Percentiles rank a stretch among this genome's conserved stretches.
These are phyloP conservation scores for Bostrychus sinensis DNA, from an alignment of 2,113 vertebrate species.

Conservation along the genomic window DNA sequence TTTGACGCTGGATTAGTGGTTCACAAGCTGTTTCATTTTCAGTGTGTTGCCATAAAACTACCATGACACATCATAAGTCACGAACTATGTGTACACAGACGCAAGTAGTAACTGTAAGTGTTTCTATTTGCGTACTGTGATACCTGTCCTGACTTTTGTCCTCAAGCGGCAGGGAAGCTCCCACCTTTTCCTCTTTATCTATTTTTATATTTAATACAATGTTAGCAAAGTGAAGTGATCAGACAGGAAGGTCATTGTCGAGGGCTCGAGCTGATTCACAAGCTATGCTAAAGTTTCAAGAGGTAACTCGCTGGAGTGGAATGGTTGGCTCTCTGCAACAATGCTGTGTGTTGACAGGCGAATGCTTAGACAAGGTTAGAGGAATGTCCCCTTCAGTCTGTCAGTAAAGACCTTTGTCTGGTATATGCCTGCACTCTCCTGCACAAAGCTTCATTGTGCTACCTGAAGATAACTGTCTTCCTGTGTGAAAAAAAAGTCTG, in stretches of 20 bases:
- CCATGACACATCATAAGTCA: not conserved
- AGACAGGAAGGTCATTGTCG: slow-evolving; percentile 34
- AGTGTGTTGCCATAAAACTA: not conserved
- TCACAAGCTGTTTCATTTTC: not conserved
- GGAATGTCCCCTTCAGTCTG: slow-evolving; percentile 68
- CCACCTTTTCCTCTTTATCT: slow-evolving; percentile 28
- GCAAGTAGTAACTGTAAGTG: not conserved
- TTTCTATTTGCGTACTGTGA: not conserved
- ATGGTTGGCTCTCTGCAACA: slow-evolving; percentile 65
- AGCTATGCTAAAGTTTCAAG: slow-evolving; percentile 61
- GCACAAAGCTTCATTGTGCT: slow-evolving; percentile 38
- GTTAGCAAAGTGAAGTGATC: slow-evolving; percentile 10
- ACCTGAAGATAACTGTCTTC: slow-evolving; percentile 44
- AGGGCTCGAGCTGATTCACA: slow-evolving; percentile 46
- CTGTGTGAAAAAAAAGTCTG: not conserved
- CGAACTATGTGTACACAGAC: not conserved
- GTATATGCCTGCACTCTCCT: slow-evolving; percentile 9
- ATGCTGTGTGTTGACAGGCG: slow-evolving; percentile 72
- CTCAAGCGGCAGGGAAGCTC: not conserved
- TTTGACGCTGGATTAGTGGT: slow-evolving; percentile 21
- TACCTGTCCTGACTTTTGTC: not conserved
- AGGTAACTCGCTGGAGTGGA: slow-evolving; percentile 68
- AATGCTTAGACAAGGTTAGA: slow-evolving; percentile 58
- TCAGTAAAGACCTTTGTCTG: slow-evolving; percentile 47
- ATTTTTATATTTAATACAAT: slow-evolving; percentile 38